Conservation (phyloP, 2,888 invertebrate species). For the Pseudococcus jackbeardsleyi region DNA sequence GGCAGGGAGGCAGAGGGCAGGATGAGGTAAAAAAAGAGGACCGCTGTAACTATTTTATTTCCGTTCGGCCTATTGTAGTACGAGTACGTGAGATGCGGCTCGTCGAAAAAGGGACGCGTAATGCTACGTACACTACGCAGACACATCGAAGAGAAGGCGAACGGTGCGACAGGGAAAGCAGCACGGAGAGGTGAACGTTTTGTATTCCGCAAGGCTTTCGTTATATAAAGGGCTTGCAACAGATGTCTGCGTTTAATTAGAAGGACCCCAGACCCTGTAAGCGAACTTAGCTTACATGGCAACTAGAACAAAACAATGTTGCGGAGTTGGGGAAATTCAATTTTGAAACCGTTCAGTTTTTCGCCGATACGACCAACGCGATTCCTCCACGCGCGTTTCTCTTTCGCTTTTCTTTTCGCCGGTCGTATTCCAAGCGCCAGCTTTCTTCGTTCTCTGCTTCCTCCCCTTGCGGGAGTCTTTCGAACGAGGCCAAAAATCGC, state of each 20-base stretch:
- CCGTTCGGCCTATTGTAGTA: conserved; percentile 56
- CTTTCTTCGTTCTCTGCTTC: too few species aligned
- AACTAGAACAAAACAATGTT: conserved; percentile 63
- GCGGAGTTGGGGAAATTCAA: conserved; percentile 61
- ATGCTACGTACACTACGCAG: background rate
- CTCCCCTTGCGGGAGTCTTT: too few species aligned
- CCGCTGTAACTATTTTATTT: conserved; percentile 63
- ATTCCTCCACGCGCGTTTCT: background rate
- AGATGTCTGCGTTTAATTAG: conserved; percentile 65
- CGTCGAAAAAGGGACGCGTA: conserved; percentile 58
- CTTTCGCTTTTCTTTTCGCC: background rate
- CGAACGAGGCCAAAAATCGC: too few species aligned
- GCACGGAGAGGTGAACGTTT: conserved; percentile 47
- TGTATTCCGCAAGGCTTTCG: conserved; percentile 64
- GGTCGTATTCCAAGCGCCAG: too few species aligned
- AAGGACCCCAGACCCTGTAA: conserved; percentile 61
- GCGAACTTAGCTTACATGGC: conserved; percentile 52
- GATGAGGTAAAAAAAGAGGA: conserved; percentile 4
- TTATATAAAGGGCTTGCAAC: conserved; percentile 64
- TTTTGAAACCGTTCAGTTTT: conserved; percentile 57
- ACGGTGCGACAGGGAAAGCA: background rate
- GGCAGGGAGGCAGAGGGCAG: background rate
- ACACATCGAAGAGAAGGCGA: background rate
- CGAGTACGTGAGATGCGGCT: conserved; percentile 61
- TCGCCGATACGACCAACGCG: conserved; percentile 22